Conservation (phyloP, 2,797 vertebrate genomes). For the Cyprinodon diabolis region DNA sequence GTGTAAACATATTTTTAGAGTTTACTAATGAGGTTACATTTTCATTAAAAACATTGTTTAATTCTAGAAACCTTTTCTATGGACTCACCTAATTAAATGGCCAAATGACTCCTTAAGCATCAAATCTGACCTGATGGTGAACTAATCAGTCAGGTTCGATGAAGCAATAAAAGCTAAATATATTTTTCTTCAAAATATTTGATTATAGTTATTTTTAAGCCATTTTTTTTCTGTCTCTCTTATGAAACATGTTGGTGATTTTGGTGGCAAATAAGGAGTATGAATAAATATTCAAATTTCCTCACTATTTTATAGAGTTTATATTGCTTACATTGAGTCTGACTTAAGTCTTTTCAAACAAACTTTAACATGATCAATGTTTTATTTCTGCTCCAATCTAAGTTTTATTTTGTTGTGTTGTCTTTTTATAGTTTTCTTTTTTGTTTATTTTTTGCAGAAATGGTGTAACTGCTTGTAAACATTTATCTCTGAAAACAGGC, state of each 20-base stretch:
- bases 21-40: neutral
- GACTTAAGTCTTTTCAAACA: neutral
- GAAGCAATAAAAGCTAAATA: neutral
- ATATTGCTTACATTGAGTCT: neutral
- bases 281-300: neutral
- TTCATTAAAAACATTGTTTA: neutral
- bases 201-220: neutral
- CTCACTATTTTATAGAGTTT: neutral
- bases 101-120: neutral
- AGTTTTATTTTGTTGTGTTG: neutral
- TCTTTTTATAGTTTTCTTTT: neutral
- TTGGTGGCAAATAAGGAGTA: neutral
- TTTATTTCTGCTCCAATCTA: neutral
- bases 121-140: neutral
- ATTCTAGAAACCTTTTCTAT: neutral
- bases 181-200: neutral
- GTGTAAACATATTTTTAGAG: neutral
- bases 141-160: neutral
- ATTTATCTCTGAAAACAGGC: neutral
- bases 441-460: neutral
- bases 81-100: neutral
- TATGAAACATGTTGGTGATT: neutral
- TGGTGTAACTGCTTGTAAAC: neutral
- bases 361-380: neutral
- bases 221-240: neutral